phyloP scores from a whole-genome alignment of 2,888 invertebrate species.

The Acronicta aceris region DNA sequence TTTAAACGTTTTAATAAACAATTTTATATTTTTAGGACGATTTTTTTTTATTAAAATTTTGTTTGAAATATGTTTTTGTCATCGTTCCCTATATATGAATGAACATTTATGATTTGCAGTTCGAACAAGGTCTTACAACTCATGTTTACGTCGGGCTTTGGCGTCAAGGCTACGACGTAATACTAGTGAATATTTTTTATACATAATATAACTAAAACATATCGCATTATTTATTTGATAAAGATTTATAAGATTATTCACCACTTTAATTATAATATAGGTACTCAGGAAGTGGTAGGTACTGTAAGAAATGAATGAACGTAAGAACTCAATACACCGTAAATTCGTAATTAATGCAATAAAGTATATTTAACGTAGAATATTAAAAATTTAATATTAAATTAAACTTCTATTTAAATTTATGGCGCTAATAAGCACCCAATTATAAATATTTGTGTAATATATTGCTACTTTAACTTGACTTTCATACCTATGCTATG shows the following conservation, averaged over 20 bases:
- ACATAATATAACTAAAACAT: too few relatives aligned
- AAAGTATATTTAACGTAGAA: too few relatives aligned
- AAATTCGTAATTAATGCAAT: too few relatives aligned
- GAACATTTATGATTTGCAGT: conserved; percentile 41
- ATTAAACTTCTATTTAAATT: too few relatives aligned
- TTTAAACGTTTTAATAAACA: too few relatives aligned
- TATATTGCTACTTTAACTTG: too few relatives aligned
- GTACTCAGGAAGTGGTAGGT: conserved; percentile 3
- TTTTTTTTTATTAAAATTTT: too few relatives aligned
- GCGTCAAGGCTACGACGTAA: conserved; percentile 79
- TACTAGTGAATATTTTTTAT: conserved; percentile 65
- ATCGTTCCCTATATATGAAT: conserved; percentile 24
- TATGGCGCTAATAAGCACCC: not conserved
- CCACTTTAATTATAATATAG: conserved; percentile 11
- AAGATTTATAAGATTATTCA: conserved; percentile 27
- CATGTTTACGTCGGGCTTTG: conserved; percentile 61
- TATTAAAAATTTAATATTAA: too few relatives aligned
- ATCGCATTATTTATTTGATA: conserved; percentile 17
- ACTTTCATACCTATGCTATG: too few relatives aligned
- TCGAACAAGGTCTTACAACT: conserved; percentile 41
- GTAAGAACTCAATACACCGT: not conserved
- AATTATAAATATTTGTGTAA: too few relatives aligned
- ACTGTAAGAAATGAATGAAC: conserved; percentile 24
- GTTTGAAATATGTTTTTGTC: not conserved
- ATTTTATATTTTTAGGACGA: too few relatives aligned